These are phyloP conservation scores for Halcyon malimbica DNA, from an alignment of 2,113 vertebrate species.

Conservation along the genomic window DNA sequence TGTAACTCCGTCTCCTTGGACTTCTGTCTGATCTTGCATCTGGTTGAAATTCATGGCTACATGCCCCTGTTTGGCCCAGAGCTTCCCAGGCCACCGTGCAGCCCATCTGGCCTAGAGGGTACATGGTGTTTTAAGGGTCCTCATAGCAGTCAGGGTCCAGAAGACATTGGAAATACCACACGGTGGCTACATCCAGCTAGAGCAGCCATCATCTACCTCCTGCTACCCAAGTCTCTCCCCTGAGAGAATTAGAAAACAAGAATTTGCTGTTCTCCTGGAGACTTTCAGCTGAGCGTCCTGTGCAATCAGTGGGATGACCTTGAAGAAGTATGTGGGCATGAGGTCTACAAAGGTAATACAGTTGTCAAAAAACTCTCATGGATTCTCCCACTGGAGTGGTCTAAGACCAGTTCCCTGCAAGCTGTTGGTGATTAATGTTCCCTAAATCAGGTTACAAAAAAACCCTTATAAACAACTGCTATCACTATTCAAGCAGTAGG, in stretches of 20 bases:
- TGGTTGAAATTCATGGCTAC: background rate
- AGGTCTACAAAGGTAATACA: background rate
- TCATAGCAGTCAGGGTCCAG: background rate
- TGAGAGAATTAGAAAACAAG: background rate
- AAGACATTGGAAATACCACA: background rate
- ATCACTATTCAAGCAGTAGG: background rate
- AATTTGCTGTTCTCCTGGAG: background rate
- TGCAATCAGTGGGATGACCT: background rate
- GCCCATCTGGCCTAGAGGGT: background rate
- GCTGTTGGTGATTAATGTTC: background rate
- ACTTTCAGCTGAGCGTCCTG: background rate
- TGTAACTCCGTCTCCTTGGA: background rate
- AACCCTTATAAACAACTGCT: background rate
- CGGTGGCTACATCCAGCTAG: background rate
- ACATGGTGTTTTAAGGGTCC: background rate
- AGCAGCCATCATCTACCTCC: background rate
- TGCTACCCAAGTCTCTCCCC: background rate
- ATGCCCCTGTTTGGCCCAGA: background rate
- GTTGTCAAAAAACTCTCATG: background rate
- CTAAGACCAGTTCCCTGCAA: background rate
- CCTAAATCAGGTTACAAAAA: background rate
- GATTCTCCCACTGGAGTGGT: background rate
- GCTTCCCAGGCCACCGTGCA: background rate
- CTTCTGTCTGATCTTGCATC: background rate
- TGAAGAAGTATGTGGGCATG: background rate